Conservation (phyloP, 2,888 invertebrate genomes). For the Beris morrisii region DNA sequence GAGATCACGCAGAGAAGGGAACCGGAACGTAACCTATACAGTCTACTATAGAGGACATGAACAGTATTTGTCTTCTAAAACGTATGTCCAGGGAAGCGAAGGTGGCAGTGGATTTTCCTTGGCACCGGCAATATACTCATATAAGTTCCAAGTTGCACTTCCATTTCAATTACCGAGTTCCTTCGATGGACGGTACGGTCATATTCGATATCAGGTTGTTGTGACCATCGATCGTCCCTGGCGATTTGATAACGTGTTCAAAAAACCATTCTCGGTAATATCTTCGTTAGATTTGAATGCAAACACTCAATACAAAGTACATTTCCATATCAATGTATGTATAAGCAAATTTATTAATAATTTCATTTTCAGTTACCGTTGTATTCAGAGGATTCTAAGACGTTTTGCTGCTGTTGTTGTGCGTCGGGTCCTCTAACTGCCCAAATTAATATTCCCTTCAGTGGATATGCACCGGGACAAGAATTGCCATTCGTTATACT, state of each 20-base stretch:
- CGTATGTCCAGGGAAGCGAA: constrained; percentile 51
- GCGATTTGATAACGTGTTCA: constrained; percentile 82
- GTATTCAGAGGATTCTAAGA: constrained; percentile 69
- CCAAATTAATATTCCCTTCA: constrained; percentile 65
- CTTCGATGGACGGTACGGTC: constrained; percentile 73
- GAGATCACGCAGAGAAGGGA: constrained; percentile 42
- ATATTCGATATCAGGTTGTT: constrained; percentile 75
- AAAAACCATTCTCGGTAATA: constrained; percentile 75
- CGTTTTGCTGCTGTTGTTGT: constrained; percentile 76
- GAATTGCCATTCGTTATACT: constrained; percentile 67
- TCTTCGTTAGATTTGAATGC: constrained; percentile 76
- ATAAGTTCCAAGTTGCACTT: constrained; percentile 72
- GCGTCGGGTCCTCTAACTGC: constrained; percentile 70
- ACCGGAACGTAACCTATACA: constrained; percentile 46
- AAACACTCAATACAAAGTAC: constrained; percentile 48
- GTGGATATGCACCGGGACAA: constrained; percentile 76
- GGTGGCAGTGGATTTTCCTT: constrained; percentile 68
- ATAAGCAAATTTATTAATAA: constrained; percentile 1
- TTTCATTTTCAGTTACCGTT: constrained; percentile 62
- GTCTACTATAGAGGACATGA: constrained; percentile 51
- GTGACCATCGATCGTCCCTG: constrained; percentile 80
- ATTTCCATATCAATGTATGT: constrained; percentile 16
- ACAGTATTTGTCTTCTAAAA: constrained; percentile 49
- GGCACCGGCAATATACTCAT: constrained; percentile 68
- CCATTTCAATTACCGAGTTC: constrained; percentile 70